Evolutionary conservation across 2,888 invertebrate genomes (phyloP).

Genomic region (Leptopterna dolabrata): DNA sequence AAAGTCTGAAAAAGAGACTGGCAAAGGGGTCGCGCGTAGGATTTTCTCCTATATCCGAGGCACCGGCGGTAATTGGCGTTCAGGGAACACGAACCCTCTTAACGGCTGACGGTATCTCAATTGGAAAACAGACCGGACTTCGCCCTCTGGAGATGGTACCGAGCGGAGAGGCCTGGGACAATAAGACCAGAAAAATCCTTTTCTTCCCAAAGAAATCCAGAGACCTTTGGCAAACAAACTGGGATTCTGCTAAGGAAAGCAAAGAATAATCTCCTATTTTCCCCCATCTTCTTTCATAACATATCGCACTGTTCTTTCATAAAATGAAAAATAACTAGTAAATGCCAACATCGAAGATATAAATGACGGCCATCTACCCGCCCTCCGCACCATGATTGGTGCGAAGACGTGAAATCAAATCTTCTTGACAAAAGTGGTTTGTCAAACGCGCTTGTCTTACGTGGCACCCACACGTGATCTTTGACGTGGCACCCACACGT

Average conservation of each 20-base stretch:
- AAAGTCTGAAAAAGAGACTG: not conserved
- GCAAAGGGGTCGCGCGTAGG: not conserved
- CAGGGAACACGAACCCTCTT: slow-evolving; percentile 21
- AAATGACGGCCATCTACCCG: too few species aligned
- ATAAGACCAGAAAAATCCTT: not conserved
- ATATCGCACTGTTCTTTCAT: too few species aligned
- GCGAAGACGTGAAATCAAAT: too few species aligned
- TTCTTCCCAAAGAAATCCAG: not conserved
- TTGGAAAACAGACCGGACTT: slow-evolving; percentile 22
- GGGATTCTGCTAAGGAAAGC: too few species aligned
- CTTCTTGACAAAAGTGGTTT: too few species aligned
- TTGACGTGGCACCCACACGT: too few species aligned
- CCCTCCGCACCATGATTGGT: too few species aligned
- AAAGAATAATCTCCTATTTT: not conserved
- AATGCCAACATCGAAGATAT: too few species aligned
- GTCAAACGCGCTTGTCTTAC: too few species aligned
- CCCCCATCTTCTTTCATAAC: not conserved
- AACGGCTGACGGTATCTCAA: slow-evolving; percentile 25
- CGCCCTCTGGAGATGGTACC: not conserved
- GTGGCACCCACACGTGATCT: too few species aligned
- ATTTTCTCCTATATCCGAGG: not conserved
- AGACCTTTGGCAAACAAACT: not conserved
- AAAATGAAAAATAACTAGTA: too few species aligned
- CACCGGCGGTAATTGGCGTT: slow-evolving; percentile 4
- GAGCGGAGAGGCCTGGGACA: not conserved